phyloP scores from a whole-genome alignment of 2,888 invertebrate genomes.

The Ceramica pisi region DNA sequence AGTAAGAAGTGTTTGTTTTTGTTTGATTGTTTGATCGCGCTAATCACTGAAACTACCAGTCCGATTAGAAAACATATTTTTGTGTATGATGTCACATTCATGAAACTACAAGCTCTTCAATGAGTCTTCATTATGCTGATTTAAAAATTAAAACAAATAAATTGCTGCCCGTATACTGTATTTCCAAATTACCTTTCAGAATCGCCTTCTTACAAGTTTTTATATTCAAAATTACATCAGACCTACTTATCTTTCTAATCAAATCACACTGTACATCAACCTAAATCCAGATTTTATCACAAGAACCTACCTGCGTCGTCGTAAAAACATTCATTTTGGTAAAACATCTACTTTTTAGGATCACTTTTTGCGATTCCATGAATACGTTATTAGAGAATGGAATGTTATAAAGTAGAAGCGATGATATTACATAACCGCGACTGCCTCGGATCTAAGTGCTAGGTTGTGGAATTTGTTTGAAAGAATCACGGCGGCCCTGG shows the following conservation, averaged over 20 bases:
- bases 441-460: background rate
- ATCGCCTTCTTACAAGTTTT: background rate
- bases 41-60: no score
- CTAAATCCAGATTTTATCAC: conserved; percentile 5
- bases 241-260: background rate
- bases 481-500: no score
- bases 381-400: conserved; percentile 3
- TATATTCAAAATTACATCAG: background rate
- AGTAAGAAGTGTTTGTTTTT: no score
- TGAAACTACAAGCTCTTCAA: no score
- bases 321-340: conserved; percentile 18
- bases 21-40: no score
- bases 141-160: no score
- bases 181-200: background rate
- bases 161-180: no score
- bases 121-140: no score
- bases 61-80: no score
- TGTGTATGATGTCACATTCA: no score
- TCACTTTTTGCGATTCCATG: conserved; percentile 2
- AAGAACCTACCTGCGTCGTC: background rate
- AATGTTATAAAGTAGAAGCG: background rate
- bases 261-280: conserved; percentile 3
- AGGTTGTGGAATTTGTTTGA: background rate
- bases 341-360: conserved; percentile 1
- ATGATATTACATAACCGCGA: background rate